Evolutionary conservation across 2,797 vertebrate species (phyloP).

Genomic region (Selene dorsalis): DNA sequence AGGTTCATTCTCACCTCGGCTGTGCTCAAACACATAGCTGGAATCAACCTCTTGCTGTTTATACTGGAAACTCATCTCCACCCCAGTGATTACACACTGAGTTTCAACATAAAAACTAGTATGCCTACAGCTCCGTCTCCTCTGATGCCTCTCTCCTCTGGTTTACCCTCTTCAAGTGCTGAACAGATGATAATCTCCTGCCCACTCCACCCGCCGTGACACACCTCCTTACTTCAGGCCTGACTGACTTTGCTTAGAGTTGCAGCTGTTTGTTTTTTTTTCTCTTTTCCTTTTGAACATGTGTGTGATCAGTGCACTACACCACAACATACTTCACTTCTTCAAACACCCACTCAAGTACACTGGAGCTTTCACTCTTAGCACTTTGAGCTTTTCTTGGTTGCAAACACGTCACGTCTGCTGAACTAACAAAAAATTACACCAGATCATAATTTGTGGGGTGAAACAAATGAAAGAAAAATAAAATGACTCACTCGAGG

Average conservation of each 20-base stretch:
- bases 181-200: constrained; percentile 61
- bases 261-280: constrained; percentile 53
- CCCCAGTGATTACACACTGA: background rate
- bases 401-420: constrained; percentile 35
- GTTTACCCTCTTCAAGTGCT: constrained; percentile 58
- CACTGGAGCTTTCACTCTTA: constrained; percentile 67
- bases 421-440: constrained; percentile 52
- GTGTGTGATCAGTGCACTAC: constrained; percentile 36
- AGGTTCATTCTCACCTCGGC: constrained; percentile 78
- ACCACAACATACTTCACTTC: constrained; percentile 54
- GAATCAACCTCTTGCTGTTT: constrained; percentile 91
- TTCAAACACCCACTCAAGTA: constrained; percentile 67
- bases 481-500: constrained; percentile 47
- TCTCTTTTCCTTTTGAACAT: constrained; percentile 18
- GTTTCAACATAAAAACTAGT: constrained; percentile 15
- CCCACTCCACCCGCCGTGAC: constrained; percentile 67
- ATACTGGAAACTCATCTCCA: constrained; percentile 86
- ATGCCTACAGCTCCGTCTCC: constrained; percentile 38
- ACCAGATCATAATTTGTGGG: constrained; percentile 47
- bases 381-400: constrained; percentile 54
- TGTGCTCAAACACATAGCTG: constrained; percentile 90
- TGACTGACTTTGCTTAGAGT: constrained; percentile 61
- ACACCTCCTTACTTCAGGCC: constrained; percentile 70
- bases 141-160: constrained; percentile 48
- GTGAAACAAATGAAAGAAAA: constrained; percentile 50